Evolutionary conservation across 64 coral and sea anemone species (phyloP).

Genomic region (Montipora capricornis): DNA sequence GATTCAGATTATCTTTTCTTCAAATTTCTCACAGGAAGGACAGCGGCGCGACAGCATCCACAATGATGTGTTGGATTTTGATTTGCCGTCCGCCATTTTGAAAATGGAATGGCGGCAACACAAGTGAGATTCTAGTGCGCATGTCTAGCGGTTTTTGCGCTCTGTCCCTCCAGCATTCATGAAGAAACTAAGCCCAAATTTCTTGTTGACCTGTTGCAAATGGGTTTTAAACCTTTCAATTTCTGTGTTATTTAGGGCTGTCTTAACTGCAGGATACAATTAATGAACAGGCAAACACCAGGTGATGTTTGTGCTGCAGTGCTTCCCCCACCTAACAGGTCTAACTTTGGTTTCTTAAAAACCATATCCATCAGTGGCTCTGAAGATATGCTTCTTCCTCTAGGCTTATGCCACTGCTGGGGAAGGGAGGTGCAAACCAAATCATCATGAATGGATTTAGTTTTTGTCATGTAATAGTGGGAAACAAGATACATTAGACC

Average conservation of each 20-base stretch:
- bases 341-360: constrained; percentile 49
- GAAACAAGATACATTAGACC: constrained; percentile 65
- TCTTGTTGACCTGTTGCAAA: constrained; percentile 42
- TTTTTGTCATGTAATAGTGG: constrained; percentile 38
- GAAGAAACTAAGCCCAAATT: constrained; percentile 56
- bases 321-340: background rate
- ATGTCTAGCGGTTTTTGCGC: too few relatives aligned
- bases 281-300: constrained; percentile 5
- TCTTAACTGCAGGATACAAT: constrained; percentile 45
- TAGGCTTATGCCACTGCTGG: constrained; percentile 53
- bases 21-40: too few relatives aligned
- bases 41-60: too few relatives aligned
- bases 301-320: background rate
- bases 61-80: too few relatives aligned
- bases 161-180: constrained; percentile 4
- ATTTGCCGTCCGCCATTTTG: too few relatives aligned
- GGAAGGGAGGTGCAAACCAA: constrained; percentile 58
- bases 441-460: constrained; percentile 54
- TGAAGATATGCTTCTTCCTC: constrained; percentile 36
- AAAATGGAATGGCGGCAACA: too few relatives aligned
- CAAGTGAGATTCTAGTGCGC: too few relatives aligned
- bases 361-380: constrained; percentile 52
- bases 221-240: constrained; percentile 41
- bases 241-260: constrained; percentile 11
- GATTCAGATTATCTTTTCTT: too few relatives aligned